Conservation (phyloP, 2,888 invertebrate genomes). For the Elysia crispata region DNA sequence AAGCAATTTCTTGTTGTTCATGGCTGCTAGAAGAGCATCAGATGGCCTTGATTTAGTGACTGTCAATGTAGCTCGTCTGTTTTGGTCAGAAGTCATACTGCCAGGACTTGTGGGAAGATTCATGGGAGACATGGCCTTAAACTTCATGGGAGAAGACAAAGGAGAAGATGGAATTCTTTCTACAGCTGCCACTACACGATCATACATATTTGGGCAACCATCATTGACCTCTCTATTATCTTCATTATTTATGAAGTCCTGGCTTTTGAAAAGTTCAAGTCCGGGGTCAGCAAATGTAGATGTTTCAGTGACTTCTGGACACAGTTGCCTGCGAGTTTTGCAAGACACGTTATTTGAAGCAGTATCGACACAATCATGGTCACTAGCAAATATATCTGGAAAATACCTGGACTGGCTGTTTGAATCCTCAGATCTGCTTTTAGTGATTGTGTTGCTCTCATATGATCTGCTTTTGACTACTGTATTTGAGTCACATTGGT, state of each 20-base stretch:
- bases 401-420: not conserved
- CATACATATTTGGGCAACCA: no score
- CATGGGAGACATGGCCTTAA: conserved; percentile 35
- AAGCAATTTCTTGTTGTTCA: conserved; percentile 37
- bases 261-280: no score
- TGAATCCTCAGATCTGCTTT: not conserved
- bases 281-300: no score
- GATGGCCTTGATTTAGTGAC: conserved; percentile 63
- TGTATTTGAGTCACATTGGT: conserved; percentile 31
- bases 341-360: not conserved
- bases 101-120: conserved; percentile 49
- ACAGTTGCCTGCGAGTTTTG: conserved; percentile 31
- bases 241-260: no score
- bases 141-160: conserved; percentile 9
- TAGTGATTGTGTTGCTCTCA: not conserved
- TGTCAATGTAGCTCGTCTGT: conserved; percentile 60
- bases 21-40: conserved; percentile 59
- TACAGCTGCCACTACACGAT: no score
- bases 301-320: conserved; percentile 21
- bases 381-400: conserved; percentile 14
- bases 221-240: no score
- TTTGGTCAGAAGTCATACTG: conserved; percentile 41
- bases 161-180: no score
- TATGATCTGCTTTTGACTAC: conserved; percentile 48
- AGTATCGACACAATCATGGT: conserved; percentile 17